Base-by-base conservation (phyloP, 1,140 invertebrate genomes). In the Anastatus disparis region DNA sequence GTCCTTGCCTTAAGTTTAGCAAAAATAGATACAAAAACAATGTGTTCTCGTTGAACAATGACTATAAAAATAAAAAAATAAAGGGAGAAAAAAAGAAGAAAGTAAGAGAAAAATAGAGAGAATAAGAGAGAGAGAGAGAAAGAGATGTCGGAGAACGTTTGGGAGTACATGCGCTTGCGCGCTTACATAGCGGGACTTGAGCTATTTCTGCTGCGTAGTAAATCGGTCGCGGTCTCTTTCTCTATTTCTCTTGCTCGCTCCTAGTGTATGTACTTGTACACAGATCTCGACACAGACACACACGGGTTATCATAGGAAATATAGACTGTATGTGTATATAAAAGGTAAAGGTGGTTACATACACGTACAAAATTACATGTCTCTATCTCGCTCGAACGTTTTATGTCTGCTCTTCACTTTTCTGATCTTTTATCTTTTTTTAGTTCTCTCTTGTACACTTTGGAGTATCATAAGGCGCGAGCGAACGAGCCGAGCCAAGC, bases 151-250 rank as follows among this genome's bases (percentile, higher is more conserved):
- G 10, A 59, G 40, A 44, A 61, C 38, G 40, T 40, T 0, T 35
- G 35, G 22, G 52, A n/a, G 8, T 3, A 42, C 29, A 27, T 20
- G 44, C 38, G 44, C 9, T 10, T 20, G 59, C 42, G 44, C 48
- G 29, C 59, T 44, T 65, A 53, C n/a, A n/a, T 65, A 65, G 63
- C 63, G 63, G 63, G 38, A 65, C 31, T 29, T 17, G 22, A 66
- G 64, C 64, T 66, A 66, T 66, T 66, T 66, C 50, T 66, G 64
- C 50, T 66, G 64, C 64, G 64, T 66, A 66, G 64, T 56, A 66
- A 66, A 66, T 55, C 64, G 52, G 52, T 55, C 64, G 64, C 52
- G 50, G 52, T n/a, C 63, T 55, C 20, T 52, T 17, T 40, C 62
- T 15, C 22, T 38, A 17, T 50, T 46, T 29, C 17, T 52, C 62